Conservation (phyloP, 2,797 vertebrate species). For the Manis pentadactyla region DNA sequence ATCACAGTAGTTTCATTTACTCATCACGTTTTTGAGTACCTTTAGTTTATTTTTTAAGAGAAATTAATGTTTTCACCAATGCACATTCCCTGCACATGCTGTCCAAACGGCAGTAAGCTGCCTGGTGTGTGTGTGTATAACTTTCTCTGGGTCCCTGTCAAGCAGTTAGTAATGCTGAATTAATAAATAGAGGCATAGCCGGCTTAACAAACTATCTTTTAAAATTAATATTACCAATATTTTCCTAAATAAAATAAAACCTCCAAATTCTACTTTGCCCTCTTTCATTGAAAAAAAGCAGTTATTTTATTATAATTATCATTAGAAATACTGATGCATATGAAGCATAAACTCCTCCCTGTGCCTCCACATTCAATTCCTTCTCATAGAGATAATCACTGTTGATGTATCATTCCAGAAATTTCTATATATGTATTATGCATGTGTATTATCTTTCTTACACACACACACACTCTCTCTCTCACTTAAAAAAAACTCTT, state of each 20-base stretch:
- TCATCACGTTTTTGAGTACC: constrained; percentile 50
- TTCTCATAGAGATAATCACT: not conserved
- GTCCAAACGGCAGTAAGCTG: not conserved
- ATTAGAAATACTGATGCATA: constrained; percentile 33
- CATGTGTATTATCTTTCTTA: not conserved
- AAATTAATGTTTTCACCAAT: constrained; percentile 56
- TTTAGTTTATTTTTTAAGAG: constrained; percentile 57
- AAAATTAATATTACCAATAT: constrained; percentile 3
- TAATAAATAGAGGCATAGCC: not conserved
- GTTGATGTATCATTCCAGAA: not conserved
- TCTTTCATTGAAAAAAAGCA: not conserved
- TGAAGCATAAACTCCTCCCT: not conserved
- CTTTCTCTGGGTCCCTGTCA: constrained; percentile 17
- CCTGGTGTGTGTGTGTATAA: not conserved
- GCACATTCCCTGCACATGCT: not conserved
- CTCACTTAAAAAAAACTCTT: not conserved
- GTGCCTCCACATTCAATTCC: not conserved
- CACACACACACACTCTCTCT: not conserved
- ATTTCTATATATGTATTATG: not conserved
- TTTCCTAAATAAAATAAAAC: constrained; percentile 35
- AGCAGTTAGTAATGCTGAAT: constrained; percentile 10
- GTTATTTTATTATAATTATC: not conserved
- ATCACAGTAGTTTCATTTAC: constrained; percentile 71
- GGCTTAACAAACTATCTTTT: not conserved
- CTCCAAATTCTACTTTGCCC: not conserved